Conservation (phyloP, 2,797 vertebrate species). For the Gymnoscopelus braueri region DNA sequence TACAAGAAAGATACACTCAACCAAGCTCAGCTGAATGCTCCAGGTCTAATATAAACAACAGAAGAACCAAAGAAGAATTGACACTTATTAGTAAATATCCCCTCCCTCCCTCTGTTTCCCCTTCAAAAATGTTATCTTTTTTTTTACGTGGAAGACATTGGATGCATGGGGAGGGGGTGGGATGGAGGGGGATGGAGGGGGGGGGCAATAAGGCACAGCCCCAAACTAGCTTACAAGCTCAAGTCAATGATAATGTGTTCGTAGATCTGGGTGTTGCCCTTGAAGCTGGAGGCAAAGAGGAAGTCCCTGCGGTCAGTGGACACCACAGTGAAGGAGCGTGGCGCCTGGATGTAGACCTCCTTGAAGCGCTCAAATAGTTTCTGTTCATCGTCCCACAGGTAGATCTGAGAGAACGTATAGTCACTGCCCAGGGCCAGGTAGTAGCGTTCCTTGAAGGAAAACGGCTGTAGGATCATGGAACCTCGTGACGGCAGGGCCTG, state of each 20-base stretch:
- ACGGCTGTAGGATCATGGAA: conserved; percentile 96
- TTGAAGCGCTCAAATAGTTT: conserved; percentile 93
- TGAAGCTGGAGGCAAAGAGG: conserved; percentile 97
- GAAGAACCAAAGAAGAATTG: conserved; percentile 36
- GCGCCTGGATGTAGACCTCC: conserved; percentile 96
- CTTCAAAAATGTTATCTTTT: conserved; percentile 60
- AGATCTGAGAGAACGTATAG: conserved; percentile 98
- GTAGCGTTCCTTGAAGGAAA: conserved; percentile 91
- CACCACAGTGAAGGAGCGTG: conserved; percentile 96
- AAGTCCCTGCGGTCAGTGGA: conserved; percentile 96
- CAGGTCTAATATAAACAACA: conserved; percentile 29
- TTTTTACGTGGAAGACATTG: conserved; percentile 64
- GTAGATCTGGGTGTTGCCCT: conserved; percentile 97
- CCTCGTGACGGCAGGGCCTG: conserved; percentile 96
- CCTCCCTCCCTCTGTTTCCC: conserved; percentile 26
- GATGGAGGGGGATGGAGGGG: not conserved
- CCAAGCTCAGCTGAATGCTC: conserved; percentile 23
- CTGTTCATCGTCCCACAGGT: conserved; percentile 91
- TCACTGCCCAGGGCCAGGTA: conserved; percentile 97
- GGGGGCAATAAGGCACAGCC: conserved; percentile 55
- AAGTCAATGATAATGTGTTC: conserved; percentile 94
- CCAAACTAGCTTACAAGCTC: conserved; percentile 81
- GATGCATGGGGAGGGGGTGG: conserved; percentile 50
- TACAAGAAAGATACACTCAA: conserved; percentile 26
- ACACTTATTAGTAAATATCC: conserved; percentile 48